Evolutionary conservation across 1,140 invertebrate genomes (phyloP), one percentile per base, ranked within the genome.

Genomic region (Drosophila nigromelanica): DNA sequence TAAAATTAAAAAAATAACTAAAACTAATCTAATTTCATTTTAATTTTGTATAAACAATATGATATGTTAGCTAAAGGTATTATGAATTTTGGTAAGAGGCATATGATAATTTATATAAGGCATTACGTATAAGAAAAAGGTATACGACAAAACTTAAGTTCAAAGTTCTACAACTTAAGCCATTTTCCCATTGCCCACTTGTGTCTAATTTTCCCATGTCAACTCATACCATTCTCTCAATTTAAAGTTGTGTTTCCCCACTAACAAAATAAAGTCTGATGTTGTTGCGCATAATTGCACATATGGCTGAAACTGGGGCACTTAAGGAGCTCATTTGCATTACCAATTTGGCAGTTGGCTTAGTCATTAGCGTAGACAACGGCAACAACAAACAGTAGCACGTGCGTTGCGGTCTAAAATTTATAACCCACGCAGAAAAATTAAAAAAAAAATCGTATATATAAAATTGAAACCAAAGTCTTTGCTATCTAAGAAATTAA

Each of bases 401-500:
- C 80, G 80, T 86, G 81, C 61, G 78, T 78, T 62, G 8, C 58
- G 42, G 56, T 52, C 66, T 42, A 14, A 69, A 78, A 81, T 86
- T 80, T 87, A 85, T 78, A 64, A 45, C 82, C 82, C 82, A 86
- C 82, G 78, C 83, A 86, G 62, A 54, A 78, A 76, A 76, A 59
- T 73, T 60, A 27, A 39, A 52, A 58, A 68, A 63, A 62, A 24
- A 24, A 24, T 24, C 21, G 21, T 54, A 59, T 27, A 27, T 45
- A 30, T 35, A 63, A 33, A 51, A 37, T 55, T 10, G 33, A 54
- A 63, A 47, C n/a, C 48, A 35, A 55, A 39, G 37, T 18, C 43
- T 62, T 67, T 47, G 73, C 76, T 87, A 89, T 89, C 85, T 77
- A 70, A 64, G 75, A 89, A 89, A 89, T 90, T 89, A 85, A 89